Evolutionary conservation across 2,797 vertebrate species (phyloP), one percentile per base, ranked within the genome.

Genomic region (Hipposideros larvatus): DNA sequence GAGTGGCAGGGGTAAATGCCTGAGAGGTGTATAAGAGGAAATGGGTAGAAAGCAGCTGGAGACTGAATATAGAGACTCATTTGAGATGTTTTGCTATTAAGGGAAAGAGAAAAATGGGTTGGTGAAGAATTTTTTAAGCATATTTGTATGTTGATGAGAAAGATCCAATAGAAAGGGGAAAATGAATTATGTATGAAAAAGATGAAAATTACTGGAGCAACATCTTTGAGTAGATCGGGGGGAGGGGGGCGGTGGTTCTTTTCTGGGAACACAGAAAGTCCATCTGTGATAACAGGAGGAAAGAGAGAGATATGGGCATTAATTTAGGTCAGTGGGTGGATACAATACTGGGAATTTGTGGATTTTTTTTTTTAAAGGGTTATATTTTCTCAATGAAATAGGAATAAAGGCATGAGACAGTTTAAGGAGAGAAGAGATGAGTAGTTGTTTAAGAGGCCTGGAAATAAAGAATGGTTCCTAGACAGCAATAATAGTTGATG

Each of bases 381-480:
- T 91, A 7, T 75, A 7, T 86, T 74, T 96, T 86, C 37, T 79
- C 53, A 65, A 13, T 70, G 61, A 92, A 65, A 26, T 75, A 94
- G 61, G 59, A 87, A 22, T 61, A 46, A 93, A 87, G 19, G 79
- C 16, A 15, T 63, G 63, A 96, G 31, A 31, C 74, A 68, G 14
- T 85, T 31, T 79, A 68, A 91, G 34, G 78, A 91, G 61, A 75
- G 3, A 68, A 82, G 63, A 92, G 51, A 80, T 80, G 51, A n/a
- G 28, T 71, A 61, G 37, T 89, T 74, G 37, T 93, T 80, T 84
- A 63, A 43, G 59, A 91, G 84, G 8, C 55, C 59, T 95, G 66
- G 55, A 88, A 86, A 77, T 91, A 53, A 55, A 87, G 74, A 90
- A 78, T 70, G 21, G 14, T 79, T 93, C 65, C 41, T 85, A 82